phyloP scores from a whole-genome alignment of 2,888 invertebrate species.

The Deroplatys truncata region DNA sequence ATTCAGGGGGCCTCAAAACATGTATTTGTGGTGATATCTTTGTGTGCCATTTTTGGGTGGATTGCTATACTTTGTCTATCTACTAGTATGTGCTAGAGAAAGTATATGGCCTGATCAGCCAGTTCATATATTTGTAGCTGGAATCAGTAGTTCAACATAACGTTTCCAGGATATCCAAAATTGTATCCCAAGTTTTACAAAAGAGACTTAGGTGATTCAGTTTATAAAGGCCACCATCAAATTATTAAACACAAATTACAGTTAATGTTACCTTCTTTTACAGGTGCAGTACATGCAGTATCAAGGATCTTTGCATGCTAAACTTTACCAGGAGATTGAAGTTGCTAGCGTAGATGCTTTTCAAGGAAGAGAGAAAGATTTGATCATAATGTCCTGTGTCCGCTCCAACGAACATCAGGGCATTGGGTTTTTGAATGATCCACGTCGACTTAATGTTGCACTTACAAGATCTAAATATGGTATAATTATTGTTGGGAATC shows the following conservation, averaged over 20 bases:
- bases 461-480: conserved; percentile 96
- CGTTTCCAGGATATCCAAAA: no score
- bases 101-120: no score
- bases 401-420: conserved; percentile 98
- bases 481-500: conserved; percentile 97
- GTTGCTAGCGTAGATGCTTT: conserved; percentile 99
- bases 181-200: no score
- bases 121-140: no score
- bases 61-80: no score
- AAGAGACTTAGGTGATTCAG: no score
- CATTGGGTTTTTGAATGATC: conserved; percentile 98
- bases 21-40: no score
- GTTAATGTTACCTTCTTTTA: neutral
- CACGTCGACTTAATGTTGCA: conserved; percentile 95
- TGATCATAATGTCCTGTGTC: conserved; percentile 98
- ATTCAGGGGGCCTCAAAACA: no score
- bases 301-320: conserved; percentile 93
- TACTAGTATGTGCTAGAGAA: no score
- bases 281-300: conserved; percentile 94
- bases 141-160: no score
- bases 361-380: conserved; percentile 97
- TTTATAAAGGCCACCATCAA: no score
- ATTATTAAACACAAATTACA: neutral
- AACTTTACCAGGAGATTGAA: conserved; percentile 96
- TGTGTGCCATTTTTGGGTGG: no score